Evolutionary conservation across 37 sponge, comb jelly and placozoan genomes (phyloP).

Genomic region (Beroe ovata): DNA sequence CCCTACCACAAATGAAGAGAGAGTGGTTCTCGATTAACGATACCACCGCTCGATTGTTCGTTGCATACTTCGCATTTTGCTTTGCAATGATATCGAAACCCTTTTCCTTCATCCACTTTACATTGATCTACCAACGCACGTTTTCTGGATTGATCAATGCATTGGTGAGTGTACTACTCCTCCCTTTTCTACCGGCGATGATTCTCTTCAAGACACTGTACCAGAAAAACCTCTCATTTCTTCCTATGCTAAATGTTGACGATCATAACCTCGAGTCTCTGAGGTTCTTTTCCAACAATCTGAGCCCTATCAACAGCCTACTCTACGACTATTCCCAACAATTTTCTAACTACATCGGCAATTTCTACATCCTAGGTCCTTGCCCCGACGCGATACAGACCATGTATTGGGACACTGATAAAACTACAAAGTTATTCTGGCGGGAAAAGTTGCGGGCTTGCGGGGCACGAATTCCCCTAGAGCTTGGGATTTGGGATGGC

Average conservation of each 20-base stretch:
- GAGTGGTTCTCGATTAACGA: slow-evolving; percentile 21
- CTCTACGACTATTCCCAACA: slow-evolving; percentile 44
- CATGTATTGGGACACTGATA: slow-evolving; percentile 62
- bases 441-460: neutral
- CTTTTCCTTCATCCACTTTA: slow-evolving; percentile 19
- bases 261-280: slow-evolving; percentile 20
- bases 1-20: slow-evolving; percentile 23
- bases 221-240: slow-evolving; percentile 31
- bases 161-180: neutral
- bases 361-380: slow-evolving; percentile 63
- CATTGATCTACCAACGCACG: neutral
- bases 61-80: neutral
- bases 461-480: neutral
- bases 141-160: neutral
- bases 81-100: slow-evolving; percentile 18
- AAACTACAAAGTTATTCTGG: slow-evolving; percentile 58
- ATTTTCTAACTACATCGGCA: slow-evolving; percentile 20
- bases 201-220: neutral
- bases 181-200: slow-evolving; percentile 11
- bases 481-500: slow-evolving; percentile 12
- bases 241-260: slow-evolving; percentile 39
- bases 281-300: slow-evolving; percentile 41
- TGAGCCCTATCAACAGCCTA: neutral
- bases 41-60: neutral
- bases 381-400: neutral